These are phyloP conservation scores for Spondyliosoma cantharus DNA, from an alignment of 2,797 vertebrate genomes.

Conservation along the genomic window DNA sequence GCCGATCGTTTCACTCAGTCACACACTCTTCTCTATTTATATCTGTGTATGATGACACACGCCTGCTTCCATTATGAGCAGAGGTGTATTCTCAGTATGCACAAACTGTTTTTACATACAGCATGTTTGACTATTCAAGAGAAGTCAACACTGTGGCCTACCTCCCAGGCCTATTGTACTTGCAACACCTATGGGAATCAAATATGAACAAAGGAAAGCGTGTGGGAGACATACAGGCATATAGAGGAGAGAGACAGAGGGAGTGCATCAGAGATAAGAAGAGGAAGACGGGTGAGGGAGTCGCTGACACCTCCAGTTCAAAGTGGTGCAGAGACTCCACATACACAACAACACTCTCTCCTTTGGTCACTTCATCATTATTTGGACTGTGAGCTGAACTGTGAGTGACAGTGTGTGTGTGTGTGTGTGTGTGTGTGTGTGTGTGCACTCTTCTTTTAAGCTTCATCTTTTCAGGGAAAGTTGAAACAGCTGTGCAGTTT, in stretches of 20 bases:
- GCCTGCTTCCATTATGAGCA: constrained; percentile 32
- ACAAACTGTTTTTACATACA: constrained; percentile 53
- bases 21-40: not conserved
- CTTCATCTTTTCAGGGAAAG: constrained; percentile 45
- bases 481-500: constrained; percentile 41
- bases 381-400: constrained; percentile 55
- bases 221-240: constrained; percentile 49
- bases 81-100: constrained; percentile 6
- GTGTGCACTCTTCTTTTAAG: constrained; percentile 46
- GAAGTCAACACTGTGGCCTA: constrained; percentile 11
- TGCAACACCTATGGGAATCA: constrained; percentile 75
- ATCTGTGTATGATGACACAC: constrained; percentile 14
- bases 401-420: constrained; percentile 53
- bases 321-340: constrained; percentile 59
- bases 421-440: constrained; percentile 32
- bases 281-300: constrained; percentile 44
- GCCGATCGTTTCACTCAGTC: constrained; percentile 24
- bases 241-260: constrained; percentile 43
- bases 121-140: constrained; percentile 67
- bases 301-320: constrained; percentile 75
- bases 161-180: constrained; percentile 57
- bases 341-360: constrained; percentile 56
- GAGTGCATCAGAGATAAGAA: constrained; percentile 52
- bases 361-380: constrained; percentile 71
- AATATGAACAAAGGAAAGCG: constrained; percentile 77